Percentiles rank a stretch among this genome's conserved stretches.
Conservation (phyloP, 2,113 vertebrate species). For the Poeciliopsis prolifica region DNA sequence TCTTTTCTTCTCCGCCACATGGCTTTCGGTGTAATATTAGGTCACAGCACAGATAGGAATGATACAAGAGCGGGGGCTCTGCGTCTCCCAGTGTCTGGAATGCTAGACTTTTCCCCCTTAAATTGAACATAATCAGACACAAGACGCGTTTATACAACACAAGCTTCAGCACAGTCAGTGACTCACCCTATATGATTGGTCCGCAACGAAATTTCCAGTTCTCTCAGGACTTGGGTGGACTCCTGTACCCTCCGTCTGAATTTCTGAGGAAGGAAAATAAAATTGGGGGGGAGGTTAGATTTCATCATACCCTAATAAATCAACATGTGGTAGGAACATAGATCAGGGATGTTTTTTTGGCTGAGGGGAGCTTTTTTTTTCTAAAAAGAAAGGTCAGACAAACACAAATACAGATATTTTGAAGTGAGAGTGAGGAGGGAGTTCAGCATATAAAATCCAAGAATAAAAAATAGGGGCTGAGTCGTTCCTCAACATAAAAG, state of each 20-base stretch:
- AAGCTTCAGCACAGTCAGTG: conserved; percentile 30
- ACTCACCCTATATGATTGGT: conserved; percentile 99
- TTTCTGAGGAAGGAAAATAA: conserved; percentile 81
- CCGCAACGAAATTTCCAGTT: conserved; percentile 98
- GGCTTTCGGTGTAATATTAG: conserved; percentile 60
- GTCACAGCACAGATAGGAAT: conserved; percentile 29
- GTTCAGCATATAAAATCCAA: background rate
- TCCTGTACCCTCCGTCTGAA: conserved; percentile 97
- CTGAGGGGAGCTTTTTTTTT: conserved; percentile 14
- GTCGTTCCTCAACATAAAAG: conserved; percentile 35
- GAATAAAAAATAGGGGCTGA: conserved; percentile 7
- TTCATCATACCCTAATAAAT: conserved; percentile 50
- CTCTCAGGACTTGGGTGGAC: conserved; percentile 95
- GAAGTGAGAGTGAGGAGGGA: conserved; percentile 24
- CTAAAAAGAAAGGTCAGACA: conserved; percentile 37
- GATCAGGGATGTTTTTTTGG: conserved; percentile 45
- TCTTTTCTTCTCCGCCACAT: conserved; percentile 50
- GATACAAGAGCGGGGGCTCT: conserved; percentile 47
- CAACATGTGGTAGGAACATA: conserved; percentile 31
- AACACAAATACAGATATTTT: conserved; percentile 28
- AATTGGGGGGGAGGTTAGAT: conserved; percentile 44
- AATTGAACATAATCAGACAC: conserved; percentile 48
- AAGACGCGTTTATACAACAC: conserved; percentile 33
- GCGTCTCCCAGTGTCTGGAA: conserved; percentile 65
- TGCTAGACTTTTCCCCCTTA: conserved; percentile 51